Conservation (phyloP, 2,113 vertebrate genomes). For the Syngnathus scovelli region DNA sequence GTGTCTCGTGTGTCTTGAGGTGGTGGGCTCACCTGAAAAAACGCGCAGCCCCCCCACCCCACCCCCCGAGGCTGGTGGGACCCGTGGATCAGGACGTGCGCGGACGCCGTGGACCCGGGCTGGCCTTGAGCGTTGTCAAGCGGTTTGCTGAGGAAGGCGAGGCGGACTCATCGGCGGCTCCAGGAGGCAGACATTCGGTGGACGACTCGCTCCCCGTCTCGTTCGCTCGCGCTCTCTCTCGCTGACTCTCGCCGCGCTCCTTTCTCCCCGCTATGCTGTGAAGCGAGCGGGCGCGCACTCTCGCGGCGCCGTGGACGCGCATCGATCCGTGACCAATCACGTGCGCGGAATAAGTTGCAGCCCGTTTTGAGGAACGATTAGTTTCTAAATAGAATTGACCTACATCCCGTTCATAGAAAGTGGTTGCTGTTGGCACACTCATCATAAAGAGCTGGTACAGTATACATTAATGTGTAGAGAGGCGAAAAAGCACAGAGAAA, state of each 20-base stretch:
- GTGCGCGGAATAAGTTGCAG: constrained; percentile 58
- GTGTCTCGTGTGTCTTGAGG: background rate
- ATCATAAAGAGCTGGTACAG: no score
- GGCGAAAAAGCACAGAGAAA: no score
- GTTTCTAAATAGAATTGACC: background rate
- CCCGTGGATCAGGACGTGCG: constrained; percentile 38
- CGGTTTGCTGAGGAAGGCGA: constrained; percentile 67
- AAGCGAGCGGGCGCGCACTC: constrained; percentile 54
- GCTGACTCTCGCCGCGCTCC: constrained; percentile 4
- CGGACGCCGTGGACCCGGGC: constrained; percentile 2
- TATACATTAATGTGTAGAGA: no score
- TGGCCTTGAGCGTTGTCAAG: constrained; percentile 50
- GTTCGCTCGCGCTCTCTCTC: constrained; percentile 31
- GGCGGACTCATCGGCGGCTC: constrained; percentile 59
- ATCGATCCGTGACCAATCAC: constrained; percentile 64
- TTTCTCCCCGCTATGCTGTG: constrained; percentile 58
- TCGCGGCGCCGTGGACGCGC: constrained; percentile 58
- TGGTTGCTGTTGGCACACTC: no score
- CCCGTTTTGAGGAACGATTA: constrained; percentile 22
- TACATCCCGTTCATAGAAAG: background rate
- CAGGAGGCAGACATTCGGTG: constrained; percentile 59
- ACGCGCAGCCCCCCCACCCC: constrained; percentile 27
- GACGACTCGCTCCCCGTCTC: constrained; percentile 49
- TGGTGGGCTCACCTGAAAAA: constrained; percentile 49
- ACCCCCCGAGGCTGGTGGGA: constrained; percentile 20